Conservation (phyloP, 2,888 invertebrate genomes). For the Chloroclystis v-ata region DNA sequence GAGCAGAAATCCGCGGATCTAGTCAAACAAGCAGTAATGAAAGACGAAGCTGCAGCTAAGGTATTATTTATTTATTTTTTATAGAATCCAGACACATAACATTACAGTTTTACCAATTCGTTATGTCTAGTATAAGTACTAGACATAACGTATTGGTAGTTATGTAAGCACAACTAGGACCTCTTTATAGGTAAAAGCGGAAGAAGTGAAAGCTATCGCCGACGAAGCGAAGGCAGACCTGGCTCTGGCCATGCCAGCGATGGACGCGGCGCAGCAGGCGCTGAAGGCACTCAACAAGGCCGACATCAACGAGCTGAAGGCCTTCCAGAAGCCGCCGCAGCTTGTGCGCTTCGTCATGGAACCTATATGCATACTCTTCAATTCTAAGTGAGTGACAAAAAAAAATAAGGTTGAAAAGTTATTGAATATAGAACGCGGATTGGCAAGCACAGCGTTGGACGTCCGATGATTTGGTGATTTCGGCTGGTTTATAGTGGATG, state of each 20-base stretch:
- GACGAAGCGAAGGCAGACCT: conserved; percentile 93
- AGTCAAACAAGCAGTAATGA: conserved; percentile 87
- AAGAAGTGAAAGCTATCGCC: conserved; percentile 88
- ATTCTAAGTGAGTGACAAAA: conserved; percentile 82
- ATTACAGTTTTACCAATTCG: too few species aligned
- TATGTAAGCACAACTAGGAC: too few species aligned
- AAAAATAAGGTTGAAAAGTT: too few species aligned
- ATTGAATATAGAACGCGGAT: too few species aligned
- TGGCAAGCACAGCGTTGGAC: too few species aligned
- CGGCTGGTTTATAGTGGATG: too few species aligned
- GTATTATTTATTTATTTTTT: too few species aligned
- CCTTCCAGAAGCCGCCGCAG: conserved; percentile 91
- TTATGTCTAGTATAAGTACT: too few species aligned
- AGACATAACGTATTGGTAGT: too few species aligned
- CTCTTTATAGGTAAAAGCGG: conserved; percentile 83
- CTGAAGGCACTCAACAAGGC: conserved; percentile 91
- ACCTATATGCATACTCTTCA: conserved; percentile 90
- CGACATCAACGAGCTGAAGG: conserved; percentile 93
- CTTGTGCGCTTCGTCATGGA: conserved; percentile 95
- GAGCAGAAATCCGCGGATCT: conserved; percentile 90
- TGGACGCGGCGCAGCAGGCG: conserved; percentile 90
- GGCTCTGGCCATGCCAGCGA: conserved; percentile 90
- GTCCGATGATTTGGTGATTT: too few species aligned
- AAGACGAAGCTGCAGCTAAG: conserved; percentile 90
- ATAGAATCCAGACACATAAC: too few species aligned